These are phyloP conservation scores for Sakesphorus luctuosus DNA, from an alignment of 2,113 vertebrate species.

Conservation along the genomic window DNA sequence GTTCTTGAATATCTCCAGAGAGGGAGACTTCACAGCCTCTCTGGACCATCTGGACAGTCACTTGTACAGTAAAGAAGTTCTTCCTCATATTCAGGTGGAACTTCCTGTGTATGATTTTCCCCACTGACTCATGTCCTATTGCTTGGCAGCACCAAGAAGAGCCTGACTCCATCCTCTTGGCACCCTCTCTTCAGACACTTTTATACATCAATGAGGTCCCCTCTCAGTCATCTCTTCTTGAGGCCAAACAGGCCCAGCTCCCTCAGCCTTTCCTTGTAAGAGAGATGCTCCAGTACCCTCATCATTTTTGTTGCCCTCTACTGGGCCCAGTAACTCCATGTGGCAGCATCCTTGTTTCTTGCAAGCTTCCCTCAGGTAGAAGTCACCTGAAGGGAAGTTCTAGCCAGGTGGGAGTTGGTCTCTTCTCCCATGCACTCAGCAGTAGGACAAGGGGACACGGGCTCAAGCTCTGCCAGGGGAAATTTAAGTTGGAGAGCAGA, in stretches of 20 bases:
- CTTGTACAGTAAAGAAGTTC: neutral
- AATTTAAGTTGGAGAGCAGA: too few relatives aligned
- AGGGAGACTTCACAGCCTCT: neutral
- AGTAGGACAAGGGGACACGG: too few relatives aligned
- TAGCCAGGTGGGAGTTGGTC: too few relatives aligned
- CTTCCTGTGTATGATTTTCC: neutral
- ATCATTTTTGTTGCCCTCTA: neutral
- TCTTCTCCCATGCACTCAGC: too few relatives aligned
- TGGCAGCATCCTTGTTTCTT: too few relatives aligned
- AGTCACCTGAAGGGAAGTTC: too few relatives aligned
- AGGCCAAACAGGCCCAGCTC: neutral
- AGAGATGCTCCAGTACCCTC: neutral
- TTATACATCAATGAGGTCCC: neutral
- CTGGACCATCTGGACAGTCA: neutral
- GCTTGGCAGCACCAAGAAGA: neutral
- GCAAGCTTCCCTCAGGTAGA: too few relatives aligned
- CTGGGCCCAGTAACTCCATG: neutral
- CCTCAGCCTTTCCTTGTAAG: neutral
- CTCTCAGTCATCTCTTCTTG: neutral
- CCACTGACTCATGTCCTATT: neutral
- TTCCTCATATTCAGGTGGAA: neutral
- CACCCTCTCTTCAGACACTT: rapidly evolving
- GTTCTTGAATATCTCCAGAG: neutral
- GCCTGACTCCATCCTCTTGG: neutral
- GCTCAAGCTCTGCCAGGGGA: too few relatives aligned